These are phyloP conservation scores for Argyra leucocephala DNA, from an alignment of 2,888 invertebrate species.

Conservation along the genomic window DNA sequence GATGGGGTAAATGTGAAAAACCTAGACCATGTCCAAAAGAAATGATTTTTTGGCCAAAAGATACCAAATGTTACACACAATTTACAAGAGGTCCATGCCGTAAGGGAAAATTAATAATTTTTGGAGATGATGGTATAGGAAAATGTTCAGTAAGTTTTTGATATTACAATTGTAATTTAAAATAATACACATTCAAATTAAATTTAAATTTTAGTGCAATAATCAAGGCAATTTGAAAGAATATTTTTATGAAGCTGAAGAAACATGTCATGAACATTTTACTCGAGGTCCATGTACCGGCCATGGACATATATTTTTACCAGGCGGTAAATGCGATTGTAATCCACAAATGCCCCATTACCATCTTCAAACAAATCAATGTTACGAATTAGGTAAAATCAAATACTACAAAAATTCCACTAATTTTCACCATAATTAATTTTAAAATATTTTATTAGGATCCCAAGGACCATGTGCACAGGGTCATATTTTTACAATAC, in stretches of 20 bases:
- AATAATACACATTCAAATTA: not conserved
- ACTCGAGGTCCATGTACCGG: conserved; percentile 70
- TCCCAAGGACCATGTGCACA: conserved; percentile 63
- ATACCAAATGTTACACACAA: conserved; percentile 63
- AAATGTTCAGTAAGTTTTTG: conserved; percentile 51
- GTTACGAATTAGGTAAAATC: conserved; percentile 61
- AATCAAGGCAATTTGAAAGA: conserved; percentile 45
- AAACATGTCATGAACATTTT: conserved; percentile 72
- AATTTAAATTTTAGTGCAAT: conserved; percentile 47
- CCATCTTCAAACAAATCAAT: conserved; percentile 56
- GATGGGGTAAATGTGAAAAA: conserved; percentile 57
- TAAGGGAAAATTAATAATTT: conserved; percentile 58
- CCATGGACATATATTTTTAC: conserved; percentile 66
- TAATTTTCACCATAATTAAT: not conserved
- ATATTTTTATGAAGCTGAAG: conserved; percentile 52
- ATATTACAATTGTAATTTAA: conserved; percentile 10
- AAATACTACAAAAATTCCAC: not conserved
- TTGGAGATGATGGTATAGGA: conserved; percentile 53
- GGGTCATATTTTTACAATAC: conserved; percentile 61
- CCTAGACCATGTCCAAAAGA: conserved; percentile 55
- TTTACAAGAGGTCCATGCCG: conserved; percentile 67
- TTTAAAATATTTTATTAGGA: conserved; percentile 43
- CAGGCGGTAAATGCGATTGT: conserved; percentile 64
- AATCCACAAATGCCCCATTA: conserved; percentile 62
- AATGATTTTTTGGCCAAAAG: conserved; percentile 67